Base-by-base conservation (phyloP, 2,113 vertebrate genomes). In the Oncorhynchus masou region DNA sequence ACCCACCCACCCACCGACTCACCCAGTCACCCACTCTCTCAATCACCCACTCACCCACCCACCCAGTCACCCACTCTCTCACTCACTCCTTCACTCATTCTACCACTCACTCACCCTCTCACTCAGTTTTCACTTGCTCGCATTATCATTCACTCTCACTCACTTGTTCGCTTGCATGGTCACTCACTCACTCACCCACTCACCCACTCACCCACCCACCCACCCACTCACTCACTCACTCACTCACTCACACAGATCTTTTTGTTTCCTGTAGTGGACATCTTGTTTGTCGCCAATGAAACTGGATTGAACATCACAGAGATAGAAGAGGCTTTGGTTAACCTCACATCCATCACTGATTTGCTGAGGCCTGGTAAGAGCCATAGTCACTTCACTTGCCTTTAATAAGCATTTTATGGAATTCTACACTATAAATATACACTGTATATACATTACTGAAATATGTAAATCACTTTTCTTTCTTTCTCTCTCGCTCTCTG, bases 221-320 rank as follows among this genome's bases (percentile, higher is more conserved):
- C 34, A 39, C 13, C 16, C 49, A 13, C 3, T 51, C 15, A 16
- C 1, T 15, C 48, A 49, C 1, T 51, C 49, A 45, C 71, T 67
- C 31, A 5, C 69, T 39, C 25, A 57, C 27, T 64, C 48, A 29
- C 20, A 29, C 29, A 76, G 16, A 45, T 13, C 66, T 5, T 11
- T 45, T 67, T 15, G 5, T 67, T 80, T 70, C 29, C 67, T 68
- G 19, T 77, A 92, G 92, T 12, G 22, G 83, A 91, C 51, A 20
- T 86, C 70, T 20, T 48, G 12, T 77, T 82, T 2, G 72, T 84
- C 75, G 80, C 90, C 71, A 91, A 90, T 88, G 84, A 91, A 87
- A 92, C 89, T 81, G 90, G 72, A 79, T 39, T 84, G 24, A 91
- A 91, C 31, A 59, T 86, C 74, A 93, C 90, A 65, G 79, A 83